These are phyloP conservation scores for Pheosia gnoma DNA, from an alignment of 2,888 invertebrate species.

Conservation along the genomic window DNA sequence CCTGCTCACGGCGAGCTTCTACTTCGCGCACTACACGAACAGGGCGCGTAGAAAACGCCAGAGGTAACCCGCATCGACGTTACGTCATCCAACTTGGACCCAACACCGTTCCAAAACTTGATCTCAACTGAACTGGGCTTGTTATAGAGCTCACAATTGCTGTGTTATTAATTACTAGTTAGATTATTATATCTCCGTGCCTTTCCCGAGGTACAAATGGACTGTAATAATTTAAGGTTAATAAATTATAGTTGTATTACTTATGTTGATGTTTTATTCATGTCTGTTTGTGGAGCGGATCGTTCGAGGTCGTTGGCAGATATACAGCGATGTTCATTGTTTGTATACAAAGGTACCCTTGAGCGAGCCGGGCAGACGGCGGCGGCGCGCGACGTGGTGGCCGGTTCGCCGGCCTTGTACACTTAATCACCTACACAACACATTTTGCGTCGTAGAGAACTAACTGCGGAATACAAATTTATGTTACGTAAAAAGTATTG, in stretches of 20 bases:
- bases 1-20: conserved; percentile 68
- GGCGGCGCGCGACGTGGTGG: conserved; percentile 42
- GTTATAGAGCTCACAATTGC: conserved; percentile 76
- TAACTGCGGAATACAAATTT: conserved; percentile 12
- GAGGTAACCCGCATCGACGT: conserved; percentile 41
- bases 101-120: conserved; percentile 74
- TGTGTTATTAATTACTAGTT: conserved; percentile 81
- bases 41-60: conserved; percentile 50
- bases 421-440: conserved; percentile 36
- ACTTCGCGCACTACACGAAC: conserved; percentile 60
- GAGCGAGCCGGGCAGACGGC: conserved; percentile 35
- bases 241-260: conserved; percentile 54
- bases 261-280: conserved; percentile 47
- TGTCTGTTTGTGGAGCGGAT: conserved; percentile 34
- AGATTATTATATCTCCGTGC: conserved; percentile 72
- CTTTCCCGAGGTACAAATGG: conserved; percentile 59
- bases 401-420: conserved; percentile 61
- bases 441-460: conserved; percentile 48
- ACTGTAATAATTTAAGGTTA: conserved; percentile 79
- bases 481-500: conserved; percentile 20
- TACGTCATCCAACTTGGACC: conserved; percentile 49
- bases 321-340: conserved; percentile 50
- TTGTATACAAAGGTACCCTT: conserved; percentile 82
- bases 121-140: conserved; percentile 77
- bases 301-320: conserved; percentile 40